phyloP scores from a whole-genome alignment of 2,797 vertebrate species.

The Bovichtus diacanthus region DNA sequence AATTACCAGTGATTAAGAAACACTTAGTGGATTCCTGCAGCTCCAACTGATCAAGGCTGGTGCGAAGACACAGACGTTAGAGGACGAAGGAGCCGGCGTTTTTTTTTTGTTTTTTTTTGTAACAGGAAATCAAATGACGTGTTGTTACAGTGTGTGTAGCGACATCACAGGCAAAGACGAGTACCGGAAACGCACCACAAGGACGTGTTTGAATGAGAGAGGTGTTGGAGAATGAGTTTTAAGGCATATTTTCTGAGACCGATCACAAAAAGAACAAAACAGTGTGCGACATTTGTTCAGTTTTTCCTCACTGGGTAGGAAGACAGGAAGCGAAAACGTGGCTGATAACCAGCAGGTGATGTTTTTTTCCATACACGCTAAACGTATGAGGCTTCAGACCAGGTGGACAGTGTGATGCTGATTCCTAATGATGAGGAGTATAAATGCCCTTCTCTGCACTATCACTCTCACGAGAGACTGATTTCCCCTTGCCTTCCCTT shows the following conservation, averaged over 20 bases:
- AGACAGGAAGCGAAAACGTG: slow-evolving; percentile 29
- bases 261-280: slow-evolving; percentile 21
- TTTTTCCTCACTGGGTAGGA: slow-evolving; percentile 6
- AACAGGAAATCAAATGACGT: slow-evolving; percentile 13
- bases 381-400: slow-evolving; percentile 58
- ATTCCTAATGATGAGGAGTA: slow-evolving; percentile 62
- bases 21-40: slow-evolving; percentile 38
- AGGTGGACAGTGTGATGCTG: slow-evolving; percentile 49
- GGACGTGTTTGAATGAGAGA: slow-evolving; percentile 7
- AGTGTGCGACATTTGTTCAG: neutral
- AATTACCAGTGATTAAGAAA: slow-evolving; percentile 55
- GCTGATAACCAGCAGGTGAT: slow-evolving; percentile 29
- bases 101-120: neutral
- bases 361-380: slow-evolving; percentile 59
- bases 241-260: slow-evolving; percentile 6
- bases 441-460: slow-evolving; percentile 84
- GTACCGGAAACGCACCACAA: slow-evolving; percentile 4
- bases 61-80: slow-evolving; percentile 9
- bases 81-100: neutral
- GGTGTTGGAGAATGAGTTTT: slow-evolving; percentile 8
- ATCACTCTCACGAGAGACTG: slow-evolving; percentile 62
- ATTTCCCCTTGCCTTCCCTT: slow-evolving; percentile 49
- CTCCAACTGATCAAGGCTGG: slow-evolving; percentile 29
- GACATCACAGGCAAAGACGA: neutral
- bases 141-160: neutral